Base-by-base conservation (phyloP, 2,113 vertebrate species). In the Amazona vittata region DNA sequence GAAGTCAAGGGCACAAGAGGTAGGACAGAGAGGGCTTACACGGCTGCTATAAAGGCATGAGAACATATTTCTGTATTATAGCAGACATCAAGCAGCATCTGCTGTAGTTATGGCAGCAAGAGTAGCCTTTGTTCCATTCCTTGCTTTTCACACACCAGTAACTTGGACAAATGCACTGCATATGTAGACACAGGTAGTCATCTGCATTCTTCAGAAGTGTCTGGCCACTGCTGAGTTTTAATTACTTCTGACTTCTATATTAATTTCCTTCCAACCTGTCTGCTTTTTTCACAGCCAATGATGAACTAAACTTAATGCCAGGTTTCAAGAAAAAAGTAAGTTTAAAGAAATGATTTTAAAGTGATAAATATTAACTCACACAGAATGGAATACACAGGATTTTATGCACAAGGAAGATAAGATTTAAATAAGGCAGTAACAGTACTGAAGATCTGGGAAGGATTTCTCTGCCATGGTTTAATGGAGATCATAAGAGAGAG, bases 121-220 rank as follows among this genome's bases (percentile, higher is more conserved):
- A 91, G 78, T 25, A 85, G 87, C 46, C 76, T 91, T 90, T 0
- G 59, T 97, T 96, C 93, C 31, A 0, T 93, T 74, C 84, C 90
- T 77, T 86, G 95, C 87, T 93, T 93, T 96, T 95, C 95, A 95
- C 93, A 96, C 94, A 69, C 93, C 71, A 71, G 59, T 91, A 95
- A 87, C 91, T 91, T 2, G 73, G 93, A 95, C 93, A 97, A 96
- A 95, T 95, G 94, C 74, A 74, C 92, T 67, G 93, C 95, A 96
- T 95, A 95, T 94, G 95, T 96, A 79, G 87, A 84, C 95, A 97
- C 95, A 96, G 96, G 95, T 96, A 97, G 93, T 96, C 94, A 95
- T 82, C 94, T 97, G 94, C 86, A 96, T 87, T 94, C 76, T 53
- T 70, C 96, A 90, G 68, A 91, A 93, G 78, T 86, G 87, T 91